Base-by-base conservation (phyloP, 2,113 vertebrate genomes). In the Ancistrus triradiatus region DNA sequence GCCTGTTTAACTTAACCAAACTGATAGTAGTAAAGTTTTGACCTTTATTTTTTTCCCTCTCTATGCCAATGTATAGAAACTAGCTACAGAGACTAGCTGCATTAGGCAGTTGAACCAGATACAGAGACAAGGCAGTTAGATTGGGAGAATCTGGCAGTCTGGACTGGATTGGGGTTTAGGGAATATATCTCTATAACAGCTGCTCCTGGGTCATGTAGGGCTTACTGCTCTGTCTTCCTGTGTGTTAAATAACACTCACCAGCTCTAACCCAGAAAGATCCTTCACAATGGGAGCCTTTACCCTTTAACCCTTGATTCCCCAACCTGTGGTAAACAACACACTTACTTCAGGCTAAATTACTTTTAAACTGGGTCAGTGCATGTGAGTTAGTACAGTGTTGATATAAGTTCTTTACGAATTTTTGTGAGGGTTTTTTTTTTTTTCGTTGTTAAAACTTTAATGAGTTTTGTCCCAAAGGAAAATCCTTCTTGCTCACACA, bases 141-240 rank as follows among this genome's bases (percentile, higher is more conserved):
- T 73, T 80, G 75, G 78, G 81, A 80, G 81, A 81, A 83, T 74
- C 50, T 85, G 83, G 71, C 78, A 72, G 73, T 75, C 79, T 81
- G 74, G 78, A 56, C 76, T 71, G 79, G 71, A 71, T 37, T 75
- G 79, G 79, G 78, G 68, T 76, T 88, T 83, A 70, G 86, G 86
- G 85, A 90, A 82, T 85, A 82, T 76, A 83, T 81, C 81, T 75
- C 77, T 70, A 78, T 87, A 84, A 83, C 83, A 82, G 69, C 73
- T 84, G 84, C 73, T 86, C 74, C 67, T 74, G 79, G 83, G 86
- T 89, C 83, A 85, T 74, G 71, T 75, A 77, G 80, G 42, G 63
- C 62, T 58, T 61, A 63, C 77, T 76, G 59, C 64, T 84, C 81
- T 78, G 78, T 81, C 68, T 75, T 77, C 78, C 63, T 72, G 52